Evolutionary conservation across 2,888 invertebrate species (phyloP), one percentile per base, ranked within the genome.

Genomic region (Xylota sylvarum): DNA sequence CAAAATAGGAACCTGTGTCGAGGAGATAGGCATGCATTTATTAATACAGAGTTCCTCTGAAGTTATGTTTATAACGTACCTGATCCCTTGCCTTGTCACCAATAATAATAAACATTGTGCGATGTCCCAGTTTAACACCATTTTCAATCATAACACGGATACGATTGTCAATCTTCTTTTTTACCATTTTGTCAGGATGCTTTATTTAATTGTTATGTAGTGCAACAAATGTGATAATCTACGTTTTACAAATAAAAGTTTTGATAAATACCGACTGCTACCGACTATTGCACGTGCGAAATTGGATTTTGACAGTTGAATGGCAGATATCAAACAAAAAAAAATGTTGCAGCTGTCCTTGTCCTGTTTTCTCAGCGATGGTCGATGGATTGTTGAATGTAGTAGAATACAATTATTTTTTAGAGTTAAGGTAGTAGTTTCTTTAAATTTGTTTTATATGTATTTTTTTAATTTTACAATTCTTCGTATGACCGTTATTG

Each of bases 1-100:
- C 4, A 99, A 93, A 91, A 99, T 97, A 5, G 98, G 98, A 12
- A 99, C 97, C 98, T 98, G 90, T 73, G 91, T 91, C 88, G 37
- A 1, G 4, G 4, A 37, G 10, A 50, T 2, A 6, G 9, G 12
- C 2, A 5, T 9, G 6, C 1, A 5, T 55, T 55, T 3, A 5
- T 14, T 14, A n/a, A n/a, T 7, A 19, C 17, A 7, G 7, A 4
- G 7, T 19, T 35, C 19, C 9, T 3, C 6, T 2, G 10, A 23
- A 19, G 19, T 23, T 27, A n/a, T 14, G 52, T 43, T 30, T 17
- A 10, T 14, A 46, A 84, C 89, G 90, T 93, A 97, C 98, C 94
- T 99, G 99, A 93, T 99, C 99, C 91, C 96, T 94, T 17, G 97
- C 97, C 93, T 98, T 98, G 91, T 99, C 98, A 2, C 99, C 99